Conservation (phyloP, 2,113 vertebrate genomes). For the Pteruthius melanotis region DNA sequence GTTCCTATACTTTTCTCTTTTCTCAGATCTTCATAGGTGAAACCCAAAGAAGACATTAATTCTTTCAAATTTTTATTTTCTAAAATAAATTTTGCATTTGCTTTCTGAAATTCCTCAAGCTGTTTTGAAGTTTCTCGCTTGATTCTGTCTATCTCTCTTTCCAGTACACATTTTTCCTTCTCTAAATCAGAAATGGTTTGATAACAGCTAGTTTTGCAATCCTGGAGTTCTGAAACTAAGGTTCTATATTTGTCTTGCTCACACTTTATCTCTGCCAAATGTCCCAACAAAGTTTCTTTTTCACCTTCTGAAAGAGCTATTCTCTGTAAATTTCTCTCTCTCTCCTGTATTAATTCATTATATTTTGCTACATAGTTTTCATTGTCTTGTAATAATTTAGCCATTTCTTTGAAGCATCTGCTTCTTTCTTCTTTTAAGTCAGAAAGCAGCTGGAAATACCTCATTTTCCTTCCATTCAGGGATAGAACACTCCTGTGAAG, state of each 20-base stretch:
- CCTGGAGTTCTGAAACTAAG: slow-evolving; percentile 58
- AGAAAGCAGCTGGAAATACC: slow-evolving; percentile 20
- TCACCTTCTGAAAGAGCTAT: neutral
- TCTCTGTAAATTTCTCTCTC: neutral
- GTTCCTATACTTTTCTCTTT: neutral
- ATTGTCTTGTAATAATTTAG: slow-evolving; percentile 45
- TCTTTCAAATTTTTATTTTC: slow-evolving; percentile 47
- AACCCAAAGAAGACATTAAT: neutral
- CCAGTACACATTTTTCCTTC: slow-evolving; percentile 37
- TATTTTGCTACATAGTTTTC: neutral
- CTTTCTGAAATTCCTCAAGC: neutral
- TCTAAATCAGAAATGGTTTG: slow-evolving; percentile 47
- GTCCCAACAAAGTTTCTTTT: neutral
- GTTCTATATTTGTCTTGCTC: slow-evolving; percentile 20
- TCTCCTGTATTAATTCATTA: neutral
- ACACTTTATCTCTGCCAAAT: neutral
- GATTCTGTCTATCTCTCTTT: neutral
- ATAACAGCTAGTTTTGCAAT: slow-evolving; percentile 29
- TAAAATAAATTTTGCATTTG: neutral
- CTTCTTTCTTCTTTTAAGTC: slow-evolving; percentile 72
- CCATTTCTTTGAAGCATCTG: slow-evolving; percentile 59
- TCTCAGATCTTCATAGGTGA: neutral
- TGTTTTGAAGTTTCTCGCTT: neutral
- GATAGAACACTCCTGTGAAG: fast-evolving
- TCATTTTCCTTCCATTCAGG: neutral